A percentile compares a stretch with the other conserved stretches of the same genome.
Evolutionary conservation across 2,113 vertebrate species (phyloP).

Genomic region (Heliornis fulica): DNA sequence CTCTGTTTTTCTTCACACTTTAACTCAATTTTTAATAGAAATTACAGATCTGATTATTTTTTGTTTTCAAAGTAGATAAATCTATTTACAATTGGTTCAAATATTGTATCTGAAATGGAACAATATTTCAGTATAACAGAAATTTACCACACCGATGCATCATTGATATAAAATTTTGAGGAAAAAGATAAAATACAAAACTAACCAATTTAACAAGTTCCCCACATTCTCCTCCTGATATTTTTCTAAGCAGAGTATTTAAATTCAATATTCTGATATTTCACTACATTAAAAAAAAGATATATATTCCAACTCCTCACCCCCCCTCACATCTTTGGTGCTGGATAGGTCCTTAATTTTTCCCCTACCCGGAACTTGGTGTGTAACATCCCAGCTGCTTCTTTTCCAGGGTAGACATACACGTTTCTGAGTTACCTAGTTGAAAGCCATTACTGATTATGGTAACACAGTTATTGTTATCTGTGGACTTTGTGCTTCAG

Average conservation of each 20-base stretch:
- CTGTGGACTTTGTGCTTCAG: background rate
- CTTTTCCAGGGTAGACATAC: background rate
- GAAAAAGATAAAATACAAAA: background rate
- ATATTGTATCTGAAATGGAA: background rate
- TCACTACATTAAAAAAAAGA: background rate
- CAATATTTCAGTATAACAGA: background rate
- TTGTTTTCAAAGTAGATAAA: background rate
- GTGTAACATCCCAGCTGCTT: background rate
- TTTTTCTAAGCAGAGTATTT: background rate
- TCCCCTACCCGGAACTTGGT: background rate
- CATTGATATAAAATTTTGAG: background rate
- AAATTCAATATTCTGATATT: background rate
- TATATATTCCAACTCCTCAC: no score
- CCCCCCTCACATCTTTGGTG: background rate
- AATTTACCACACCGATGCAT: background rate
- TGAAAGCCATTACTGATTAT: background rate
- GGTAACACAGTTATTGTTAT: background rate
- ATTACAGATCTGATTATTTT: background rate
- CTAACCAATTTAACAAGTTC: background rate
- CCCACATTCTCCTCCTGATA: background rate
- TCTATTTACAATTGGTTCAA: background rate
- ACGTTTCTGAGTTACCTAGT: background rate
- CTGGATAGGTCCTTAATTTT: background rate
- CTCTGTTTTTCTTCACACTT: background rate
- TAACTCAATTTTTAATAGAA: background rate